phyloP scores from a whole-genome alignment of 2,888 invertebrate species.

The Eristalis pertinax region DNA sequence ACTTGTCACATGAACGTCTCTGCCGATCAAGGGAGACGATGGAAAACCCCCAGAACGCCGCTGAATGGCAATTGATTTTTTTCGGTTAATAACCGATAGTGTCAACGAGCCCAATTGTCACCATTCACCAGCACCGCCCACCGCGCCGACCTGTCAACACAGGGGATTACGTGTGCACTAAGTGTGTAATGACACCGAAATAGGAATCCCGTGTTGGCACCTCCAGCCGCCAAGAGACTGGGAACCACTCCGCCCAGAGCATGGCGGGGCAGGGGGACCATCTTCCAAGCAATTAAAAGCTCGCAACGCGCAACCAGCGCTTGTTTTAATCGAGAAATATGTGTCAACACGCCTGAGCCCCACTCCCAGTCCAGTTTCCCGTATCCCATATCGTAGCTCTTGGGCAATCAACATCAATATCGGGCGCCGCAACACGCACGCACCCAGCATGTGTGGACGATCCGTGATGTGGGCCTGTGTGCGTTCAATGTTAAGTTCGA shows the following conservation, averaged over 20 bases:
- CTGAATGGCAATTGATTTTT: constrained; percentile 14
- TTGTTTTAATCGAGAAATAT: constrained; percentile 45
- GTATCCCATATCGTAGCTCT: neutral
- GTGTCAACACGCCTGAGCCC: constrained; percentile 53
- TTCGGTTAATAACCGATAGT: constrained; percentile 33
- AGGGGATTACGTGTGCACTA: constrained; percentile 9
- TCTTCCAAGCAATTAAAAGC: constrained; percentile 60
- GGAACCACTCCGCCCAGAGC: constrained; percentile 1
- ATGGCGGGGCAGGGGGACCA: constrained; percentile 11
- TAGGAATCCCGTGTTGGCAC: constrained; percentile 37
- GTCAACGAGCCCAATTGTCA: neutral
- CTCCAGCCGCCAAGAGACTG: constrained; percentile 11
- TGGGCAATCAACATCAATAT: constrained; percentile 33
- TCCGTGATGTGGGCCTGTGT: neutral
- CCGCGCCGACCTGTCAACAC: constrained; percentile 25
- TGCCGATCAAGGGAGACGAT: neutral
- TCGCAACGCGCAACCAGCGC: constrained; percentile 20
- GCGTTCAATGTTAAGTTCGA: constrained; percentile 70
- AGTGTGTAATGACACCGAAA: constrained; percentile 10
- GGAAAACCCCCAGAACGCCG: constrained; percentile 5
- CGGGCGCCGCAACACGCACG: constrained; percentile 29
- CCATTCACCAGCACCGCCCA: constrained; percentile 2
- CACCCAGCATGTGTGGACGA: neutral
- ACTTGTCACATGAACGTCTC: neutral
- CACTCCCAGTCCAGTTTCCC: constrained; percentile 17